Base-by-base conservation (phyloP, 1,140 invertebrate species). In the Aleiodes sp. region DNA sequence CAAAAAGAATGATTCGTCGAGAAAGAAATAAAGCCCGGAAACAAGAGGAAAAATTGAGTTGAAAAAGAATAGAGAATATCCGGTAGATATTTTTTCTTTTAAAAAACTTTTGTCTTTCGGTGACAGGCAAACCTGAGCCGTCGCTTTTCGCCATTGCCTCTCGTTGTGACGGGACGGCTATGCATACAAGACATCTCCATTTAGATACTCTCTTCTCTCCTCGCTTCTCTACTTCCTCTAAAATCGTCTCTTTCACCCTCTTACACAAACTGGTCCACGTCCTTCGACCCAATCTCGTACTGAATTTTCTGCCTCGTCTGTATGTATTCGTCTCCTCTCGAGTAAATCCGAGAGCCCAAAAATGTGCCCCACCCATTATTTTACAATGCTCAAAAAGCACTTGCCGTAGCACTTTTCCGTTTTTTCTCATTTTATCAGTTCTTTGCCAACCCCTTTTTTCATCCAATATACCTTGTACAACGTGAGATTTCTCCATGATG, bases 161-260 rank as follows among this genome's bases (percentile, higher is more conserved):
- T 74, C 72, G 78, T 78, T 78, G 71, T 81, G 78, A 81, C 79
- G 79, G 70, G 70, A 77, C 75, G 73, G 70, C 78, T 82, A 77
- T 83, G 77, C 80, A 83, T 83, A 83, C 83, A 84, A 81, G 80
- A 83, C 80, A 84, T 83, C 80, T 84, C 83, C 82, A 84, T 84
- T 84, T 84, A 78, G 80, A 84, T 77, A 74, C 76, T 73, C 26
- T 73, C 74, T 76, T 73, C 74, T 70, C 75, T 73, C 70, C 73
- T 65, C 72, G 69, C 65, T 26, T 70, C 59, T 66, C 66, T 61
- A 65, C 73, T n/a, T n/a, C n/a, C n/a, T n/a, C n/a, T n/a, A n/a
- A n/a, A n/a, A 70, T 31, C 39, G 64, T 70, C 39, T 64, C 33
- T 65, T 43, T 73, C 64, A 56, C 73, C 64, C 31, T 67, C 69